phyloP scores from a whole-genome alignment of 2,888 invertebrate genomes.

The Rhimphoctona megacephalus region DNA sequence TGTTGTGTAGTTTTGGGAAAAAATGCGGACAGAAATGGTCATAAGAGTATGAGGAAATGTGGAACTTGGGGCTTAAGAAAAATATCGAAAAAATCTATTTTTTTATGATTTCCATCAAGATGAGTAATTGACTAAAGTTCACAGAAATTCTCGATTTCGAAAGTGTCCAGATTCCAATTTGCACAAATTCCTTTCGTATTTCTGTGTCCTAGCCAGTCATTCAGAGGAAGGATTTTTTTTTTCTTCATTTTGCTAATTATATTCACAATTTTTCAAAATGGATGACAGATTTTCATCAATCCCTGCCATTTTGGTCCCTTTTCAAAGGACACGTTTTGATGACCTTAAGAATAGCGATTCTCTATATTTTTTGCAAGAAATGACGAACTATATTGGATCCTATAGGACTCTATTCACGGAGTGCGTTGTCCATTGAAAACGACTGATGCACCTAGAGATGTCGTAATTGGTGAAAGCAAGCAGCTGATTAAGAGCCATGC shows the following conservation, averaged over 20 bases:
- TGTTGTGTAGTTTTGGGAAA: neutral
- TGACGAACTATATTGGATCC: neutral
- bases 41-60: neutral
- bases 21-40: too few species aligned
- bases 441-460: neutral
- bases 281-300: neutral
- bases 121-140: neutral
- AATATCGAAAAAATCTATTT: neutral
- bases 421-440: neutral
- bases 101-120: neutral
- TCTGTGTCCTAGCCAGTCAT: neutral
- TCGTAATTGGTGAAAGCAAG: conserved; percentile 10
- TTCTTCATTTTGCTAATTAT: neutral
- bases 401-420: neutral
- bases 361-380: neutral
- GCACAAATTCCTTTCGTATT: neutral
- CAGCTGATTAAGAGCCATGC: neutral
- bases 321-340: neutral
- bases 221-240: neutral
- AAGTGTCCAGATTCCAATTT: neutral
- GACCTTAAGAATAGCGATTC: neutral
- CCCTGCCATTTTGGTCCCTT: neutral
- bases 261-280: neutral
- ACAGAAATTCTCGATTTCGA: neutral
- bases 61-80: neutral